Base-by-base conservation (phyloP, 2,888 invertebrate species). In the Thereva nobilitata region DNA sequence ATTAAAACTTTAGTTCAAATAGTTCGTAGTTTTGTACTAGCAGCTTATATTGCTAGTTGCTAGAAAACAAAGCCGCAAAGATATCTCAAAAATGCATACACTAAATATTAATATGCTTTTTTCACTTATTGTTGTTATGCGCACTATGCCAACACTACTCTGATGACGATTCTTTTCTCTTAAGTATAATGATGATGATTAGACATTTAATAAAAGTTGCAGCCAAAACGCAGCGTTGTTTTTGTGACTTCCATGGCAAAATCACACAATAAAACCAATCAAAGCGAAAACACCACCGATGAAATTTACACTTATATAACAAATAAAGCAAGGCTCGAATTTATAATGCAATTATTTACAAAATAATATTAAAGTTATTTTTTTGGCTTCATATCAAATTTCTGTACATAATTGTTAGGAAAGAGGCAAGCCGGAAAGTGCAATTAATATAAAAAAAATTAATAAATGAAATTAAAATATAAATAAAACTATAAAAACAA, bases 311-410 rank as follows among this genome's bases (percentile, higher is more conserved):
- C 40, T 42, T 57, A 70, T 57, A 70, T 66, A 70, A 67, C 55
- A 68, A 68, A 67, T 64, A 71, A 72, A 72, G 72, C 72, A 72
- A 71, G 72, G 72, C 72, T 72, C 72, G 72, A 72, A 72, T 70
- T 70, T 63, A 67, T 68, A 67, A 70, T 70, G 67, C 69, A 70
- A 66, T 67, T 71, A 69, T 71, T 67, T 70, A 68, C 55, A 69
- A 53, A 67, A 61, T 50, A 64, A 69, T 54, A 65, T 49, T 37
- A 66, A 42, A 41, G 9, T 53, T 54, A 23, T 23, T 23, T 23
- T 23, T 23, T 23, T 23, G 23, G 23, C 23, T 23, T 23, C 23
- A 23, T 23, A 23, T 23, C 23, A 23, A 23, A 23, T 23, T 23
- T 23, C 23, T 23, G 23, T 23, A 23, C 23, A 23, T 23, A 23